Percentiles rank a stretch among this genome's conserved stretches.
phyloP scores from a whole-genome alignment of 2,797 vertebrate genomes.

The Sorex maritimensis region DNA sequence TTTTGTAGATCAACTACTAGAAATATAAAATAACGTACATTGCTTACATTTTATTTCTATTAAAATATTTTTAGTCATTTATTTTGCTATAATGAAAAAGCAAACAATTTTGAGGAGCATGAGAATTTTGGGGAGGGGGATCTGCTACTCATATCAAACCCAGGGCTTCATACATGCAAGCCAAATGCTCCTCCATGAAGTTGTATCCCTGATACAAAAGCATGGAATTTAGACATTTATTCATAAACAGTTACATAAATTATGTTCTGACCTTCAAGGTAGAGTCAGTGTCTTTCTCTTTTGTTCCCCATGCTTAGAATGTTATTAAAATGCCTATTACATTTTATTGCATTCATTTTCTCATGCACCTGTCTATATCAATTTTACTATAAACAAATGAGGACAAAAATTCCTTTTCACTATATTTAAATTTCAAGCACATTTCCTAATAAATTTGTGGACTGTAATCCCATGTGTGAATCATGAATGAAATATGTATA shows the following conservation, averaged over 20 bases:
- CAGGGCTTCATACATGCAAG: too few relatives aligned
- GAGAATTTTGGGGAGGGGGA: too few relatives aligned
- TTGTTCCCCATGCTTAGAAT: not conserved
- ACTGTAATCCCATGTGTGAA: not conserved
- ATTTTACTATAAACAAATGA: constrained; percentile 44
- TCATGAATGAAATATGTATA: not conserved
- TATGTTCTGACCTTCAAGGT: constrained; percentile 33
- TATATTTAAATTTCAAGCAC: not conserved
- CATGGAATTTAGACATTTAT: constrained; percentile 13
- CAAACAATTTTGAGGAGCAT: too few relatives aligned
- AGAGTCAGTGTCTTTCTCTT: constrained; percentile 2
- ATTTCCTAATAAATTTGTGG: constrained; percentile 1
- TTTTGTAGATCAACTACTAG: too few relatives aligned
- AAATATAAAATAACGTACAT: too few relatives aligned
- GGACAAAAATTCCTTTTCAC: not conserved
- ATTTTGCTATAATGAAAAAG: too few relatives aligned
- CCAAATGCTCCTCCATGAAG: too few relatives aligned
- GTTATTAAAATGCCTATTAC: not conserved
- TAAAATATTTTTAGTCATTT: too few relatives aligned
- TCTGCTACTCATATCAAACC: too few relatives aligned
- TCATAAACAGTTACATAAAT: not conserved
- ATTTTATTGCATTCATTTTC: constrained; percentile 58
- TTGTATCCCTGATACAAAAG: not conserved
- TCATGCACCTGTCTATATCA: not conserved
- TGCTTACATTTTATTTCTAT: too few relatives aligned